Percentiles rank a stretch among this genome's conserved stretches.
These are phyloP conservation scores for Aricia agestis DNA, from an alignment of 1,140 invertebrate genomes.

Conservation along the genomic window DNA sequence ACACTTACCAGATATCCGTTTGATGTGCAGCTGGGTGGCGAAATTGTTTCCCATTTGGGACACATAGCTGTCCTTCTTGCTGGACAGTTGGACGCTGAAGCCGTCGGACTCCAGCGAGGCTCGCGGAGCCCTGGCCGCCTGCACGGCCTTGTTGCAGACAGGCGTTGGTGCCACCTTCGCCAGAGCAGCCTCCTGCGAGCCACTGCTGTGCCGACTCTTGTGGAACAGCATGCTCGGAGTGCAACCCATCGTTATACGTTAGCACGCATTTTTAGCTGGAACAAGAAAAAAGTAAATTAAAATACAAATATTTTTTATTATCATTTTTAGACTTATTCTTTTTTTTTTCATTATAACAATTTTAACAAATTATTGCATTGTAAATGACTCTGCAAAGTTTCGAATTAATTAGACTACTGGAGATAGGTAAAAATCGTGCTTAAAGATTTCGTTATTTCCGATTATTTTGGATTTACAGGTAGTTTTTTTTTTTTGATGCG, in stretches of 20 bases:
- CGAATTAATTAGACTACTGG: too few relatives aligned
- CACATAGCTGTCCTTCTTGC: constrained; percentile 71
- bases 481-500: too few relatives aligned
- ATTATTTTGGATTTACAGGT: too few relatives aligned
- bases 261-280: constrained; percentile 39
- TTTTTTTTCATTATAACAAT: too few relatives aligned
- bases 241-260: constrained; percentile 71
- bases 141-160: constrained; percentile 61
- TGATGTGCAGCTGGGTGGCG: constrained; percentile 73
- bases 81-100: constrained; percentile 68
- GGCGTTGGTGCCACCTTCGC: constrained; percentile 61
- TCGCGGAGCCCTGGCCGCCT: constrained; percentile 57
- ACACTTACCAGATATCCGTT: constrained; percentile 70
- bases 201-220: constrained; percentile 65
- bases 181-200: constrained; percentile 61
- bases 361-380: too few relatives aligned
- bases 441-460: too few relatives aligned
- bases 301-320: too few relatives aligned
- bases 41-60: constrained; percentile 75
- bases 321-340: too few relatives aligned
- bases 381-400: too few relatives aligned
- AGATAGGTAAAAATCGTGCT: too few relatives aligned
- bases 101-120: constrained; percentile 67
- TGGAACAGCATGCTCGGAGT: constrained; percentile 74
- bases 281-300: constrained; percentile 32